A percentile compares a stretch with the other conserved stretches of the same genome.
phyloP scores from a whole-genome alignment of 2,888 invertebrate genomes.

The Coremacera marginata region DNA sequence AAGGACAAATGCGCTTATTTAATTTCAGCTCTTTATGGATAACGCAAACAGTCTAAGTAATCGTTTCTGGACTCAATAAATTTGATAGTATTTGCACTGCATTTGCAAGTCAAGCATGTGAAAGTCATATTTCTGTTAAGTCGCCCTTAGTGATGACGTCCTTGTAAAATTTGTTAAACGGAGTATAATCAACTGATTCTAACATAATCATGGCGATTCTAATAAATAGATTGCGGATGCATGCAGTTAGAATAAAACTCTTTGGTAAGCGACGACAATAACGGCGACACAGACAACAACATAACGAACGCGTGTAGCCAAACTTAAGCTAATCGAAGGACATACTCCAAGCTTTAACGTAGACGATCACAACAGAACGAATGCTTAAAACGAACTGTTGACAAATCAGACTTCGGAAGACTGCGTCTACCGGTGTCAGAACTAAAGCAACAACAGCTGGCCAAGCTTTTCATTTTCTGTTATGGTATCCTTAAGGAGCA shows the following conservation, averaged over 20 bases:
- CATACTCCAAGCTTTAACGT: too few species aligned
- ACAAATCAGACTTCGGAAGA: not conserved
- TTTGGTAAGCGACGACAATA: not conserved
- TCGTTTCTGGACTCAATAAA: not conserved
- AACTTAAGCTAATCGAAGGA: not conserved
- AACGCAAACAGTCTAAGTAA: constrained; percentile 8
- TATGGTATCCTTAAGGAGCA: not conserved
- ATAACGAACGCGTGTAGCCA: not conserved
- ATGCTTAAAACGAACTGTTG: not conserved
- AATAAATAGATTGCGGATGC: not conserved
- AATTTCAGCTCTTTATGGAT: not conserved
- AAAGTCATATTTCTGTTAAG: not conserved
- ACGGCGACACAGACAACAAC: not conserved
- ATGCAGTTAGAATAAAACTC: not conserved
- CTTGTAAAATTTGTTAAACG: not conserved
- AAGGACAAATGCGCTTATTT: not conserved
- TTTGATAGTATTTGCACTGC: not conserved
- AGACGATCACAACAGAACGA: too few species aligned
- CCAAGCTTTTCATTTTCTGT: constrained; percentile 1
- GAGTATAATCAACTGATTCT: not conserved
- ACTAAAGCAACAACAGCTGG: constrained; percentile 16
- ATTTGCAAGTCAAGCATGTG: too few species aligned
- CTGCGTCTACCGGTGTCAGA: constrained; percentile 20
- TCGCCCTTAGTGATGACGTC: not conserved
- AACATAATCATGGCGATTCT: not conserved